phyloP scores from a whole-genome alignment of 2,113 vertebrate species.

The Syngnathus typhle region DNA sequence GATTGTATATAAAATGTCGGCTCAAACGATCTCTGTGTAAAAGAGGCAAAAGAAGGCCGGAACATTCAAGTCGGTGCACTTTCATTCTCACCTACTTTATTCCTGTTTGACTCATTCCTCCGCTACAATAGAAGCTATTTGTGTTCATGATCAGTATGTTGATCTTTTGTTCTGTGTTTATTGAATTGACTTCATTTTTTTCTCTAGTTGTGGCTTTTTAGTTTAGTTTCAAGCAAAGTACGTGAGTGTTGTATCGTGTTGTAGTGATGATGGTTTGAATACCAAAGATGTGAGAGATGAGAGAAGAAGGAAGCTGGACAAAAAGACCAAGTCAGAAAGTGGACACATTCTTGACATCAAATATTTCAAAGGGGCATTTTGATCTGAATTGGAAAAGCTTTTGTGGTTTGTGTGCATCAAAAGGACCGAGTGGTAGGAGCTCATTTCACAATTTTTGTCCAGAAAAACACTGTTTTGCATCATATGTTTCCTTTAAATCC shows the following conservation, averaged over 20 bases:
- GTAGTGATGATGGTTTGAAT: slow-evolving; percentile 2
- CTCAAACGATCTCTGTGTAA: not conserved
- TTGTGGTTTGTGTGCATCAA: too few species aligned
- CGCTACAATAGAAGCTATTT: slow-evolving; percentile 5
- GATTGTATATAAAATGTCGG: not conserved
- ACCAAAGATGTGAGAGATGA: not conserved
- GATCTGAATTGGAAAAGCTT: too few species aligned
- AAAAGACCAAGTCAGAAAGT: too few species aligned
- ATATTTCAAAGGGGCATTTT: not conserved
- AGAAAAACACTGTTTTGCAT: not conserved
- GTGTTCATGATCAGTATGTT: slow-evolving; percentile 15
- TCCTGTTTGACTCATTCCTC: slow-evolving; percentile 16
- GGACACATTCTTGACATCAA: too few species aligned
- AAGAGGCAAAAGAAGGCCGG: slow-evolving; percentile 7
- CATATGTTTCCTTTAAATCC: not conserved
- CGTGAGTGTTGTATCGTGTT: not conserved
- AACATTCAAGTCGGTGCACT: slow-evolving; percentile 28
- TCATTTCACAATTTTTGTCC: not conserved
- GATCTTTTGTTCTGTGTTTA: not conserved
- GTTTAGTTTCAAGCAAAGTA: not conserved
- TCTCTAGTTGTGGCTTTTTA: not conserved
- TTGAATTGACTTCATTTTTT: not conserved
- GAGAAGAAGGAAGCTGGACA: not conserved
- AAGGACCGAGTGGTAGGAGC: not conserved
- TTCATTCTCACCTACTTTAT: slow-evolving; percentile 27